phyloP scores from a whole-genome alignment of 2,888 invertebrate species.

The Pyrochroa serraticornis region DNA sequence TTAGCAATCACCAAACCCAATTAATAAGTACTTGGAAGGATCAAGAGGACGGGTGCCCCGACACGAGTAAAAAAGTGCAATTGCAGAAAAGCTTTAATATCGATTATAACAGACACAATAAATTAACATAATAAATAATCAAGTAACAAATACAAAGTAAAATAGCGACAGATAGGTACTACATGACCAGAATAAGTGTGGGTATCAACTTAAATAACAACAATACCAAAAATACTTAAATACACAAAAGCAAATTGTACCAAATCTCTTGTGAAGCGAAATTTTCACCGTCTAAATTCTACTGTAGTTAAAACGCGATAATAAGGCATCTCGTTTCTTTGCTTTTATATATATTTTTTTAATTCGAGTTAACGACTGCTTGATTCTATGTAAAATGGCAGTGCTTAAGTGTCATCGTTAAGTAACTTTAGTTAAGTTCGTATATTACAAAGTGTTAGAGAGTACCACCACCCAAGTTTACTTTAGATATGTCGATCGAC shows the following conservation, averaged over 20 bases:
- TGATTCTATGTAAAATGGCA: constrained; percentile 29
- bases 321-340: neutral
- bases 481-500: constrained; percentile 61
- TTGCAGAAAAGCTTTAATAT: constrained; percentile 53
- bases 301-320: too few relatives aligned
- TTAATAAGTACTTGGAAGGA: constrained; percentile 23
- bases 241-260: constrained; percentile 16
- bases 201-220: constrained; percentile 7
- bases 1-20: constrained; percentile 11
- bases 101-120: constrained; percentile 51
- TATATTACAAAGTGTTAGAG: constrained; percentile 25
- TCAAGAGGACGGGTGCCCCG: constrained; percentile 35
- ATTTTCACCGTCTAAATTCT: too few relatives aligned
- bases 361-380: constrained; percentile 15
- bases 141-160: constrained; percentile 44
- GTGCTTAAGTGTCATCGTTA: constrained; percentile 22
- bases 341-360: neutral
- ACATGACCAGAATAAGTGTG: constrained; percentile 41
- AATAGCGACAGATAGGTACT: constrained; percentile 30
- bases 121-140: constrained; percentile 44
- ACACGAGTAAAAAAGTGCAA: constrained; percentile 39
- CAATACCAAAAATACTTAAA: constrained; percentile 19
- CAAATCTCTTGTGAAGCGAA: neutral
- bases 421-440: neutral
- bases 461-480: constrained; percentile 48